These are phyloP conservation scores for Acleris sparsana DNA, from an alignment of 2,888 invertebrate species.

Conservation along the genomic window DNA sequence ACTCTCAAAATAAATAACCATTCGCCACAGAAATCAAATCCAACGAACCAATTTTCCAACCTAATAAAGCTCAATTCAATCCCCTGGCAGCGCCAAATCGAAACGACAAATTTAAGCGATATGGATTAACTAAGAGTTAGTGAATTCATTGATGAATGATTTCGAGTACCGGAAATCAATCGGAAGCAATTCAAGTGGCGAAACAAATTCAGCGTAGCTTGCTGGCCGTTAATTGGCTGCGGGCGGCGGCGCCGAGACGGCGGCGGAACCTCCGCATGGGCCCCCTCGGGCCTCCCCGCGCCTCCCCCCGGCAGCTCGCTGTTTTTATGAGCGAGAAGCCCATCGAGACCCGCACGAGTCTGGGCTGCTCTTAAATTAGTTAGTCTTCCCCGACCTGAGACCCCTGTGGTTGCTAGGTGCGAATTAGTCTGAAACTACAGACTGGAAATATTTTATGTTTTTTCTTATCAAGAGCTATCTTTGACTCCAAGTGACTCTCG, in stretches of 20 bases:
- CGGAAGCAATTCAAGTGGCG: conserved; percentile 78
- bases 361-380: conserved; percentile 74
- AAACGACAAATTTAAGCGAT: conserved; percentile 38
- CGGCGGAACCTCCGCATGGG: conserved; percentile 82
- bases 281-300: conserved; percentile 67
- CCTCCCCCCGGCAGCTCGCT: conserved; percentile 65
- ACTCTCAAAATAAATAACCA: not conserved
- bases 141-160: conserved; percentile 50
- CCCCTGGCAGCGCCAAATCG: conserved; percentile 5
- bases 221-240: conserved; percentile 82
- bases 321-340: conserved; percentile 78
- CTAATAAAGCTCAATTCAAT: conserved; percentile 10
- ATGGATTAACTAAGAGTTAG: conserved; percentile 44
- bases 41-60: not conserved
- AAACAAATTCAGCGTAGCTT: conserved; percentile 80
- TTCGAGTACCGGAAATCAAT: conserved; percentile 75
- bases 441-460: conserved; percentile 1
- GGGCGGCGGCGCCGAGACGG: conserved; percentile 83
- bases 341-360: conserved; percentile 70
- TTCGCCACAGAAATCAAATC: not conserved
- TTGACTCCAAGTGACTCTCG: not conserved
- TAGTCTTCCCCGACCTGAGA: conserved; percentile 58
- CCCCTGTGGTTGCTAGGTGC: conserved; percentile 57
- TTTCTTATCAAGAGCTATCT: not conserved
- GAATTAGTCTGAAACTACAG: conserved; percentile 35